Base-by-base conservation (phyloP, 1,140 invertebrate genomes). In the Aphidius gifuensis region DNA sequence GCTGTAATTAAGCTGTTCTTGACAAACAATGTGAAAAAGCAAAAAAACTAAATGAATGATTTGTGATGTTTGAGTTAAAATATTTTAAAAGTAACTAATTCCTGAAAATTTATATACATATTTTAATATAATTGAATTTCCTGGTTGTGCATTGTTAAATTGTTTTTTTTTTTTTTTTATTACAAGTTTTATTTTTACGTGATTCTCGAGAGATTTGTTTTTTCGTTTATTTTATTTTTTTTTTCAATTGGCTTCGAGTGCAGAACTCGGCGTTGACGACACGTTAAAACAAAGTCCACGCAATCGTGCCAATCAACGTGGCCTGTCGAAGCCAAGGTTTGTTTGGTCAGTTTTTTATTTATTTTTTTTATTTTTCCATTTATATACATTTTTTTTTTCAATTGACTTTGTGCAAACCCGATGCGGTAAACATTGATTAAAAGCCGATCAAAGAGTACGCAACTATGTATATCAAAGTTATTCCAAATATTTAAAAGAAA, bases 281-380 rank as follows among this genome's bases (percentile, higher is more conserved):
- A 49, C 61, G 61, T 58, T 62, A 58, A 16, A 62, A 62, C 61
- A 62, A 62, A 62, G 61, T 32, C 23, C 55, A 45, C 51, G 40
- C 38, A 58, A 62, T 58, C 40, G 54, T 9, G 54, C 61, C 61
- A 62, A 62, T 62, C 61, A 62, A 62, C 54, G 47, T 21, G 23
- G 42, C 46, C 40, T 40, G 43, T 6, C 51, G 51, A 9, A 9
- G 51, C 23, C 23, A 32, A 32, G 23, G 23, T 32, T 32, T 53
- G 38, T 38, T 39, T 23, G 11, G 51, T 6, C 53, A 6, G 11
- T 43, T 55, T 55, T 55, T 55, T 55, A 44, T n/a, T n/a, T 43
- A 38, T 43, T n/a, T 40, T 11, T 21, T 32, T n/a, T 55, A 39
- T 58, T 50, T 45, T 40, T 43, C 44, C 60, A 46, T 16, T 58